A percentile compares a stretch with the other conserved stretches of the same genome.
phyloP scores from a whole-genome alignment of 2,113 vertebrate species.

The Verasper variegatus region DNA sequence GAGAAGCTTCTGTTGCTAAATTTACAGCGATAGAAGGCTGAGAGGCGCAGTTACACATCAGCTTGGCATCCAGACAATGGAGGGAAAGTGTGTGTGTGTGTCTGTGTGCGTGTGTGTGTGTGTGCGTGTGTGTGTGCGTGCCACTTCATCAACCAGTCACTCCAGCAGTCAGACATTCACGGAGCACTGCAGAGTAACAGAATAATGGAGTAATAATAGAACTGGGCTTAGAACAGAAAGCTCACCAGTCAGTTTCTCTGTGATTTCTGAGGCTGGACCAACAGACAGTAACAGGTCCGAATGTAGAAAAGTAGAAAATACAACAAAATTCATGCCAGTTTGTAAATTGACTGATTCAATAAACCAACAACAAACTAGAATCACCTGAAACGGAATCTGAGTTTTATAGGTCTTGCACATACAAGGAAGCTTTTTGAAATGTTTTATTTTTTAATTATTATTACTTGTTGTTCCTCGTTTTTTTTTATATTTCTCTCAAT shows the following conservation, averaged over 20 bases:
- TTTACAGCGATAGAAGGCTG: conserved; percentile 81
- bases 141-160: neutral
- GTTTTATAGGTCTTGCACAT: too few species aligned
- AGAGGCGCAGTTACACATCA: conserved; percentile 65
- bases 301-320: too few species aligned
- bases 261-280: neutral
- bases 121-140: conserved; percentile 13
- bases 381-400: too few species aligned
- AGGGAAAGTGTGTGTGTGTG: conserved; percentile 44
- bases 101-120: conserved; percentile 31
- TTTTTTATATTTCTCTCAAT: too few species aligned
- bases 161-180: conserved; percentile 46
- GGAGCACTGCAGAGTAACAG: neutral
- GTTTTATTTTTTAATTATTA: too few species aligned
- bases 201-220: conserved; percentile 28
- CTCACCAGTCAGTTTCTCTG: neutral
- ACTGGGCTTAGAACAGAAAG: neutral
- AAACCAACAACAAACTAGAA: too few species aligned
- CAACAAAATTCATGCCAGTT: too few species aligned
- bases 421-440: too few species aligned
- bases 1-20: conserved; percentile 88
- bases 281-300: too few species aligned
- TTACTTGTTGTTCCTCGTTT: too few species aligned
- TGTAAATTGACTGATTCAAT: too few species aligned
- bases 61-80: conserved; percentile 78